A percentile compares a stretch with the other conserved stretches of the same genome.
These are phyloP conservation scores for Diachrysia chrysitis DNA, from an alignment of 2,888 invertebrate genomes.

Conservation along the genomic window DNA sequence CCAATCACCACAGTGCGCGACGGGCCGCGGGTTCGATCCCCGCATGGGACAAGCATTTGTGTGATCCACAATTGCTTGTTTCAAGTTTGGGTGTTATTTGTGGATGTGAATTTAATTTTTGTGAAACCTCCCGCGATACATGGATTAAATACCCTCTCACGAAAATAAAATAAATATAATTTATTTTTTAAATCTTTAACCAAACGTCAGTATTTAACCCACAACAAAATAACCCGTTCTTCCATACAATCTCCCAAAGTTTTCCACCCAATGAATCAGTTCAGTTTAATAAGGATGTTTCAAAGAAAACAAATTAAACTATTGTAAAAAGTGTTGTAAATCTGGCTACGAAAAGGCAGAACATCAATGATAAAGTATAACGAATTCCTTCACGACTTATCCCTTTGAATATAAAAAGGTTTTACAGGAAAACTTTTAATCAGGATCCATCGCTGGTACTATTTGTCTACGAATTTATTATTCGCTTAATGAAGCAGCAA, in stretches of 20 bases:
- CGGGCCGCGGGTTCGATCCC: too few relatives aligned
- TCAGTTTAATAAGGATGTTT: constrained; percentile 51
- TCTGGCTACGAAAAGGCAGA: constrained; percentile 59
- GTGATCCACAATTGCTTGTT: too few relatives aligned
- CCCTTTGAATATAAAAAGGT: constrained; percentile 84
- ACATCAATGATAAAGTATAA: constrained; percentile 80
- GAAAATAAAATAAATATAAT: too few relatives aligned
- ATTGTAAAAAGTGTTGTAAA: constrained; percentile 64
- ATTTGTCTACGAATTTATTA: constrained; percentile 59
- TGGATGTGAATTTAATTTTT: too few relatives aligned
- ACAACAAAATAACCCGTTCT: background rate
- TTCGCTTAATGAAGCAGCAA: background rate
- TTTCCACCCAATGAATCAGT: constrained; percentile 37
- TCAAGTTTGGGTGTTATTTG: too few relatives aligned
- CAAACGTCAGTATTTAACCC: background rate
- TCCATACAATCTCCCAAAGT: background rate
- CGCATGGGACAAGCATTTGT: too few relatives aligned
- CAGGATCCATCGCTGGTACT: constrained; percentile 77
- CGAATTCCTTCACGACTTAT: constrained; percentile 79
- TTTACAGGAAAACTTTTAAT: constrained; percentile 86
- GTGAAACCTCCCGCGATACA: too few relatives aligned
- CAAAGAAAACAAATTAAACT: constrained; percentile 65
- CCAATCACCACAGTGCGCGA: too few relatives aligned
- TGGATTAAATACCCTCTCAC: too few relatives aligned
- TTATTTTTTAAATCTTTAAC: too few relatives aligned